Evolutionary conservation across 2,888 invertebrate genomes (phyloP).

Genomic region (Agapostemon virescens): DNA sequence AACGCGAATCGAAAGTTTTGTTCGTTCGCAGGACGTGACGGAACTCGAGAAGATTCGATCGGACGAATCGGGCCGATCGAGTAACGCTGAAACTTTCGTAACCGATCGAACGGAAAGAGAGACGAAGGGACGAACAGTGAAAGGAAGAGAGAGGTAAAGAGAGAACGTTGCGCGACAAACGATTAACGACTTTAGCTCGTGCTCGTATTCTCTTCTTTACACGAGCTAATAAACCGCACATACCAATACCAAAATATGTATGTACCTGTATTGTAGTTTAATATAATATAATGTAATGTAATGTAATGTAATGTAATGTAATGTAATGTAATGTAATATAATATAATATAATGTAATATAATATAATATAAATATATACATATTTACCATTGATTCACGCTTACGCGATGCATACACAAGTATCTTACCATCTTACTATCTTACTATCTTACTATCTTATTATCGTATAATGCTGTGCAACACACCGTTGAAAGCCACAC

Average conservation of each 20-base stretch:
- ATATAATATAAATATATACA: background rate
- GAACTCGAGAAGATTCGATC: constrained; percentile 37
- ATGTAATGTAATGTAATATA: background rate
- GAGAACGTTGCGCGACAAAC: background rate
- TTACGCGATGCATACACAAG: background rate
- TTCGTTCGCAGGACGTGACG: constrained; percentile 34
- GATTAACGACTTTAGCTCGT: background rate
- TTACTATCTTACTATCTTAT: too few relatives aligned
- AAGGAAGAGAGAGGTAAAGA: too few relatives aligned
- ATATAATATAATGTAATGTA: background rate
- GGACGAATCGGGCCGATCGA: background rate
- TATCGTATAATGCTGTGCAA: background rate
- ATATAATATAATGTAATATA: background rate
- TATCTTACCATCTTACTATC: too few relatives aligned
- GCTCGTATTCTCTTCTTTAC: background rate
- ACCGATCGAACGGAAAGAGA: background rate
- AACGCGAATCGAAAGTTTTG: too few relatives aligned
- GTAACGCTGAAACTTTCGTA: background rate
- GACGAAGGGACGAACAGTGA: too few relatives aligned
- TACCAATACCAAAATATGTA: background rate
- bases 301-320: background rate
- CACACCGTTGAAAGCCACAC: background rate
- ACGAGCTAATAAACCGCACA: background rate
- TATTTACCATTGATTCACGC: background rate
- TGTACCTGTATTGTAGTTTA: background rate